Conservation (phyloP, 64 coral and sea anemone species). For the Platygyra sinensis region DNA sequence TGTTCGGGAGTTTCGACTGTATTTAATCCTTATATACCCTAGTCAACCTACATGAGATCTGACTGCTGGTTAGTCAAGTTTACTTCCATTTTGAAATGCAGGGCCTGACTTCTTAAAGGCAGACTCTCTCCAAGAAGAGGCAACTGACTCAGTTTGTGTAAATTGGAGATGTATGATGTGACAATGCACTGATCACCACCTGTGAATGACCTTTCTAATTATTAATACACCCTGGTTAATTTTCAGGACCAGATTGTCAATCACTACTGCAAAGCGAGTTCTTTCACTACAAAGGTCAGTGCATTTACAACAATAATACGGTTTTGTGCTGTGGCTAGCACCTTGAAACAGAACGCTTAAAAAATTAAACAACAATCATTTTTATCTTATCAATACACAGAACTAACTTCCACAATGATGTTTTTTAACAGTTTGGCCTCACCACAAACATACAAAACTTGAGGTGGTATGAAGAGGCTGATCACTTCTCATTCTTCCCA, state of each 20-base stretch:
- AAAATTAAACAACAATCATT: too few relatives aligned
- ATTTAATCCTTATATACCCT: too few relatives aligned
- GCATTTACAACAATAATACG: not conserved
- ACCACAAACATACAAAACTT: slow-evolving; percentile 68
- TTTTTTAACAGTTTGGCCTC: slow-evolving; percentile 57
- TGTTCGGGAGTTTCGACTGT: too few relatives aligned
- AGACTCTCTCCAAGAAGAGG: too few relatives aligned
- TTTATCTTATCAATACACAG: too few relatives aligned
- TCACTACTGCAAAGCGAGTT: slow-evolving; percentile 73
- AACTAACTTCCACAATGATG: too few relatives aligned
- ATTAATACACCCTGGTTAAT: not conserved
- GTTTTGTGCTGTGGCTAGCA: too few relatives aligned
- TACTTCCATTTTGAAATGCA: too few relatives aligned
- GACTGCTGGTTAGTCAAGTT: too few relatives aligned
- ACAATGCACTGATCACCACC: not conserved
- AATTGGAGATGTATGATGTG: not conserved
- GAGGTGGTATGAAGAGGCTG: slow-evolving; percentile 71
- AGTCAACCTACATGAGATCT: too few relatives aligned
- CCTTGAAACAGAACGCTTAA: not conserved
- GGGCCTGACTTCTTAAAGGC: too few relatives aligned
- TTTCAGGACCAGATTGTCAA: slow-evolving; percentile 77
- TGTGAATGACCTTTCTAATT: not conserved
- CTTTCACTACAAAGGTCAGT: slow-evolving; percentile 81
- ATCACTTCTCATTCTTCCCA: slow-evolving; percentile 64
- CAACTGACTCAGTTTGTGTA: too few relatives aligned